phyloP scores from a whole-genome alignment of 1,140 invertebrate species.

The Drosophila sechellia region DNA sequence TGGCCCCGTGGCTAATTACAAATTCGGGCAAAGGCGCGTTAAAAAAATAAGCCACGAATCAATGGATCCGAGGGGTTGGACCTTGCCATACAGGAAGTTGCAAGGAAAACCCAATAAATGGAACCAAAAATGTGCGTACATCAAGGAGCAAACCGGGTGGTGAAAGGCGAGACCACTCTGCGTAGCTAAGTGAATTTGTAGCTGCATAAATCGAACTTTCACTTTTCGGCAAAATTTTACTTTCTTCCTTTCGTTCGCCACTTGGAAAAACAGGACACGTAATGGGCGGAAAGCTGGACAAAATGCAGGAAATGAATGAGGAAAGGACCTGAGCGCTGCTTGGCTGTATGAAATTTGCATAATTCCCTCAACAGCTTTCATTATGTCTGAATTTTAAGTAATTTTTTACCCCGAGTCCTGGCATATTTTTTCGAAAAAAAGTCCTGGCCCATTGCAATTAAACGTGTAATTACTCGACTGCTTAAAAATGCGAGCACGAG shows the following conservation, averaged over 20 bases:
- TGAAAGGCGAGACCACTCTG: slow-evolving; percentile 25
- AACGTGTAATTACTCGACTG: slow-evolving; percentile 82
- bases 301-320: slow-evolving; percentile 35
- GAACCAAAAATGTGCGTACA: slow-evolving; percentile 83
- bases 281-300: slow-evolving; percentile 52
- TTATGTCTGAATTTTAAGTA: slow-evolving; percentile 81
- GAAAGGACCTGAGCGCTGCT: slow-evolving; percentile 2
- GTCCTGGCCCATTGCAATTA: slow-evolving; percentile 73
- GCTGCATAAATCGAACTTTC: slow-evolving; percentile 73
- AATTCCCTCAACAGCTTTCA: slow-evolving; percentile 77
- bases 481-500: slow-evolving; percentile 67
- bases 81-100: slow-evolving; percentile 57
- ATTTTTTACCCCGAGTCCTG: slow-evolving; percentile 39
- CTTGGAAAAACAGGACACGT: slow-evolving; percentile 65
- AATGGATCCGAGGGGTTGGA: slow-evolving; percentile 29
- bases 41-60: slow-evolving; percentile 63
- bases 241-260: slow-evolving; percentile 14
- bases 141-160: slow-evolving; percentile 42
- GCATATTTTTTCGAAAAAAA: slow-evolving; percentile 49
- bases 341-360: slow-evolving; percentile 75
- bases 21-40: slow-evolving; percentile 58
- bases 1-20: slow-evolving; percentile 62
- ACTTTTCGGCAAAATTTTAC: slow-evolving; percentile 45
- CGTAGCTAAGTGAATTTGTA: slow-evolving; percentile 73
- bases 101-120: slow-evolving; percentile 82